These are phyloP conservation scores for Pipistrellus pipistrellus DNA, from an alignment of 2,797 vertebrate species.

Conservation along the genomic window DNA sequence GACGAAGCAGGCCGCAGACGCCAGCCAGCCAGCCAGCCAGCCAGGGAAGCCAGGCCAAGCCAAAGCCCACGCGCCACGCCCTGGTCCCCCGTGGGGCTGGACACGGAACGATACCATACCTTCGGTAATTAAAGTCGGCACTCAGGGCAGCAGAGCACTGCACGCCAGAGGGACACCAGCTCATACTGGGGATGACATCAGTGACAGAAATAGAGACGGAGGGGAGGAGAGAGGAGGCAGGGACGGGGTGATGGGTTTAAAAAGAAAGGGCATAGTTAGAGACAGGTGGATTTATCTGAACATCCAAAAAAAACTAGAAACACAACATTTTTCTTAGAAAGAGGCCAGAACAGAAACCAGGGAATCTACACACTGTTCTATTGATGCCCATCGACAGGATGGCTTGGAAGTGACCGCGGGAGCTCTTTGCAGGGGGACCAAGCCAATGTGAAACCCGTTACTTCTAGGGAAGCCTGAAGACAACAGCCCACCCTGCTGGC, in stretches of 20 bases:
- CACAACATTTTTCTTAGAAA: background rate
- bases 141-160: conserved; percentile 88
- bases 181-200: conserved; percentile 90
- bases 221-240: conserved; percentile 84
- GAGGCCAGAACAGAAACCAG: background rate
- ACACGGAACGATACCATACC: conserved; percentile 88
- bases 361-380: background rate
- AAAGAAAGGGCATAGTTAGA: conserved; percentile 73
- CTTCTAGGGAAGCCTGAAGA: background rate
- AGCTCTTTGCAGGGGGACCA: background rate
- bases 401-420: background rate
- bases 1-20: conserved; percentile 68
- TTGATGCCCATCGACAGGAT: background rate
- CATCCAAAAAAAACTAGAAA: conserved; percentile 9
- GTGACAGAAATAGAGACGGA: conserved; percentile 86
- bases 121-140: conserved; percentile 92
- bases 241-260: conserved; percentile 81
- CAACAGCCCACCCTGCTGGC: background rate
- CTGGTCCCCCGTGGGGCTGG: conserved; percentile 69
- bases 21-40: too few species aligned
- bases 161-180: conserved; percentile 93
- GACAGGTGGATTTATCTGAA: conserved; percentile 64
- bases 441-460: background rate
- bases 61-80: conserved; percentile 61
- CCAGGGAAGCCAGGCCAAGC: conserved; percentile 71